These are phyloP conservation scores for Nomada fucata DNA, from an alignment of 2,888 invertebrate genomes.

Conservation along the genomic window DNA sequence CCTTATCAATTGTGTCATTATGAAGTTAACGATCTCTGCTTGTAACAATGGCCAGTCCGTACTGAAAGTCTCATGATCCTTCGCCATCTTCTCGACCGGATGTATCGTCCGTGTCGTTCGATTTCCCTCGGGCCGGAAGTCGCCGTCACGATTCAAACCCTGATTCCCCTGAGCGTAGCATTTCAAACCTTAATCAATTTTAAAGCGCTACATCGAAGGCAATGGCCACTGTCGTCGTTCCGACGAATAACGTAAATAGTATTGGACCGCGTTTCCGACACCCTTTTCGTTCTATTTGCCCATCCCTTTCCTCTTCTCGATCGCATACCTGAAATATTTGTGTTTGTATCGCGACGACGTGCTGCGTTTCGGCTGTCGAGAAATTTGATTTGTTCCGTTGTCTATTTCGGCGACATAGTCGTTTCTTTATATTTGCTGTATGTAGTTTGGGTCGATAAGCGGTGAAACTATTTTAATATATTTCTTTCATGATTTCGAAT, in stretches of 20 bases:
- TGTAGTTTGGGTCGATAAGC: too few species aligned
- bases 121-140: slow-evolving; percentile 70
- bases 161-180: slow-evolving; percentile 20
- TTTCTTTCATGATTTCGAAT: too few species aligned
- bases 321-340: too few species aligned
- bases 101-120: slow-evolving; percentile 69
- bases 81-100: slow-evolving; percentile 63
- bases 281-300: not conserved
- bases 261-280: slow-evolving; percentile 9
- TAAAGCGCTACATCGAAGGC: slow-evolving; percentile 54
- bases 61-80: slow-evolving; percentile 73
- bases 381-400: too few species aligned
- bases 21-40: slow-evolving; percentile 77
- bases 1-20: slow-evolving; percentile 79
- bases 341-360: too few species aligned
- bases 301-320: too few species aligned
- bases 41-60: slow-evolving; percentile 72
- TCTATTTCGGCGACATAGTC: too few species aligned
- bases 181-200: slow-evolving; percentile 67
- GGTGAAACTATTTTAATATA: too few species aligned
- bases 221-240: slow-evolving; percentile 38
- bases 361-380: not conserved
- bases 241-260: slow-evolving; percentile 26
- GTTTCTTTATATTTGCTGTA: too few species aligned
- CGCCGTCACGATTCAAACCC: slow-evolving; percentile 58